A percentile compares a stretch with the other conserved stretches of the same genome.
phyloP scores from a whole-genome alignment of 2,113 vertebrate species.

The Mesembrinibis cayennensis region DNA sequence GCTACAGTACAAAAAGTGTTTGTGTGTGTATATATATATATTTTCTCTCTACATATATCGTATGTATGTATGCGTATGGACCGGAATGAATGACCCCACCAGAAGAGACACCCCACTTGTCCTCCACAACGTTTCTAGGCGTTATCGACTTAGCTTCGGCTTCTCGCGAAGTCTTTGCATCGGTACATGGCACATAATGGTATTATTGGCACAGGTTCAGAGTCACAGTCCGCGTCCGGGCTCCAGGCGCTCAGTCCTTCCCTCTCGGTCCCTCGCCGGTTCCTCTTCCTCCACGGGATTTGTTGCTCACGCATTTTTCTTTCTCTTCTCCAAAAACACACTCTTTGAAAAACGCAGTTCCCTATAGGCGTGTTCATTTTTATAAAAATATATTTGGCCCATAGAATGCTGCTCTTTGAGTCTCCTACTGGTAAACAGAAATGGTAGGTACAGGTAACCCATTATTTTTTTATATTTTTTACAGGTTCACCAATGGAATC shows the following conservation, averaged over 20 bases:
- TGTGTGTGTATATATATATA: constrained; percentile 69
- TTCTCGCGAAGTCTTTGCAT: constrained; percentile 70
- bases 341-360: constrained; percentile 62
- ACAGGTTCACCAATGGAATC: constrained; percentile 90
- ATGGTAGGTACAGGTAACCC: constrained; percentile 75
- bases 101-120: constrained; percentile 66
- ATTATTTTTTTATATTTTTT: constrained; percentile 76
- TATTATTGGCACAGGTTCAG: constrained; percentile 99
- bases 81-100: constrained; percentile 69
- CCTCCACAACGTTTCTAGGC: constrained; percentile 1
- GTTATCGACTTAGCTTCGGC: constrained; percentile 23
- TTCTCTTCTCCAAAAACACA: constrained; percentile 43
- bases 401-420: constrained; percentile 82
- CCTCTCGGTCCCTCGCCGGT: not conserved
- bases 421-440: constrained; percentile 85
- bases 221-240: constrained; percentile 79
- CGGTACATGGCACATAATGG: constrained; percentile 98
- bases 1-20: constrained; percentile 79
- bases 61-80: constrained; percentile 67
- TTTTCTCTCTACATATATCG: constrained; percentile 57
- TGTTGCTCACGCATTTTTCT: not conserved
- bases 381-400: constrained; percentile 99
- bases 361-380: constrained; percentile 78
- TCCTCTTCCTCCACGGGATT: not conserved
- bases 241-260: constrained; percentile 39